Evolutionary conservation across 2,113 vertebrate genomes (phyloP).

Genomic region (Megaceryle torquata): DNA sequence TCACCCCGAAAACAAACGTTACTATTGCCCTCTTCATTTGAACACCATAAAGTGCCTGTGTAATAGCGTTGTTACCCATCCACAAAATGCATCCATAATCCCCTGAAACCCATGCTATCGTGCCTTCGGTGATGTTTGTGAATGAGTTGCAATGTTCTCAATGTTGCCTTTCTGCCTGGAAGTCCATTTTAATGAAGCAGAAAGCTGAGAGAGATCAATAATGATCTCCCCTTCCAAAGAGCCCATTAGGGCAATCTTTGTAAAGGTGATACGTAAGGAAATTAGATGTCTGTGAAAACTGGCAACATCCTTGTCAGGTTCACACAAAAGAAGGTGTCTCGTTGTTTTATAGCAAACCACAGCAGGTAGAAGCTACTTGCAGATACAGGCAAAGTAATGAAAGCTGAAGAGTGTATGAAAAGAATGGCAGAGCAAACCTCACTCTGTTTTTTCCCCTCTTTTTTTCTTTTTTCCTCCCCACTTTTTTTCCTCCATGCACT

Average conservation of each 20-base stretch:
- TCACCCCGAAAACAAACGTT: constrained; percentile 62
- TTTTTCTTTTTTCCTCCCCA: rapidly evolving
- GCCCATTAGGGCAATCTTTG: background rate
- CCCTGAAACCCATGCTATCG: background rate
- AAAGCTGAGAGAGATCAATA: background rate
- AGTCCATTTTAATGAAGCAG: constrained; percentile 4
- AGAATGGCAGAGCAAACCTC: background rate
- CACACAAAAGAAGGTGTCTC: background rate
- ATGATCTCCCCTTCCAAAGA: background rate
- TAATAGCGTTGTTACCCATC: background rate
- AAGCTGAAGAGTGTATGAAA: background rate
- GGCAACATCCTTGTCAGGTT: background rate
- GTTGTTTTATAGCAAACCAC: background rate
- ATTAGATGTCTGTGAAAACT: background rate
- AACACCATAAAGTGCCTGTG: constrained; percentile 29
- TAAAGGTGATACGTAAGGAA: background rate
- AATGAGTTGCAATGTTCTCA: constrained; percentile 16
- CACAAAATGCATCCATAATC: background rate
- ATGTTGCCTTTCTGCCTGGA: background rate
- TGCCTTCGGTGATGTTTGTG: background rate
- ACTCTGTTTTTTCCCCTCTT: background rate
- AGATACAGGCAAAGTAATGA: background rate
- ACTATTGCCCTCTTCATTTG: constrained; percentile 21
- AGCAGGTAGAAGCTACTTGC: background rate
- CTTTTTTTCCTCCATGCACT: background rate